Base-by-base conservation (phyloP, 2,113 vertebrate species). In the Scomber japonicus region DNA sequence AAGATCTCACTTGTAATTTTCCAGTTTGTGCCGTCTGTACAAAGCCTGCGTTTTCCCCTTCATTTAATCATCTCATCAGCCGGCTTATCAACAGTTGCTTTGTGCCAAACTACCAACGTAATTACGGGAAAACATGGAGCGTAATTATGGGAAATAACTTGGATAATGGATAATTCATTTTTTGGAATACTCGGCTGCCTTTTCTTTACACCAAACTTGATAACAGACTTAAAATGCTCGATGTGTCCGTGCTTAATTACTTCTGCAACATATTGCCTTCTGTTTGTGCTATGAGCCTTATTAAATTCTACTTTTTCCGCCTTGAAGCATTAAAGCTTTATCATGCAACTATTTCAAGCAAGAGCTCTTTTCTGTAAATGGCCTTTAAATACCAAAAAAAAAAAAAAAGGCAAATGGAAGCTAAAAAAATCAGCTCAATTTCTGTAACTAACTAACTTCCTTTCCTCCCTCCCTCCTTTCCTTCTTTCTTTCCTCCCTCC, bases 1-100 rank as follows among this genome's bases (percentile, higher is more conserved):
- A 88, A 54, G 66, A 89, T 87, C 78, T 90, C 56, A 3, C 62
- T 60, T 81, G 91, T 81, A 80, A 88, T 91, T 91, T 93, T 90
- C 89, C 86, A 82, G 67, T 85, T 86, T 87, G 71, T 31, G 46
- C 71, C 69, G 53, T 83, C 85, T 80, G 66, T 70, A 89, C 75
- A 87, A 89, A 81, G 83, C 61, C 81, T 78, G 67, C 68, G 49
- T 60, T 82, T 80, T 85, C 83, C 80, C 71, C 81, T 80, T 49
- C 78, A 45, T 80, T 91, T 83, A 84, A 85, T 69, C 81, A 21
- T 77, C 82, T 81, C 71, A 85, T 90, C 82, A 81, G 51, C 35
- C 54, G 19, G 63, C 68, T 83, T 63, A 84, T 84, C 82, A 84
- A 78, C 75, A 83, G 59, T 50, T 57, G 61, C 82, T 77, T 68